These are phyloP conservation scores for Chaunax sp. DNA, from an alignment of 2,797 vertebrate genomes.

Conservation along the genomic window DNA sequence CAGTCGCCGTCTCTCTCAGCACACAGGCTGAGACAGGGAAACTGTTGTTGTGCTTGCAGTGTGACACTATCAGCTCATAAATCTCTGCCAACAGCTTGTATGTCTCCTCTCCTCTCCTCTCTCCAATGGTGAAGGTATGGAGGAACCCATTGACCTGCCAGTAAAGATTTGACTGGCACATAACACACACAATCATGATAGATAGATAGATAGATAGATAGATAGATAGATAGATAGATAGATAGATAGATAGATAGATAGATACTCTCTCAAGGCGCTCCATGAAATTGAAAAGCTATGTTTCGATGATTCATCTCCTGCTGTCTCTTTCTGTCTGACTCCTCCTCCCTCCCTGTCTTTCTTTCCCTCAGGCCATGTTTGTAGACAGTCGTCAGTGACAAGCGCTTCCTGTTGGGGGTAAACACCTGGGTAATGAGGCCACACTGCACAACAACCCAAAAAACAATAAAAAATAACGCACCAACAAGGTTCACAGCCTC, in stretches of 20 bases:
- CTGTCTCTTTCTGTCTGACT: conserved; percentile 15
- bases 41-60: conserved; percentile 74
- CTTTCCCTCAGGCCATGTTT: conserved; percentile 77
- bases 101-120: conserved; percentile 71
- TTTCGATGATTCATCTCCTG: conserved; percentile 27
- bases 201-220: conserved; percentile 15
- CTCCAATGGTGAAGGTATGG: conserved; percentile 61
- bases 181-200: conserved; percentile 16
- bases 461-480: conserved; percentile 5
- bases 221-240: conserved; percentile 20
- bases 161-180: conserved; percentile 58
- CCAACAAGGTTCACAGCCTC: conserved; percentile 71
- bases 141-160: conserved; percentile 76
- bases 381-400: conserved; percentile 83
- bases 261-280: neutral
- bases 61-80: conserved; percentile 82
- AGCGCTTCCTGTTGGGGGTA: conserved; percentile 86
- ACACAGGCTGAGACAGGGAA: conserved; percentile 75
- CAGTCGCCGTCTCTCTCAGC: conserved; percentile 60
- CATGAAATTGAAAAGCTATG: conserved; percentile 14
- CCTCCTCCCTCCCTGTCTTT: conserved; percentile 42
- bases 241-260: conserved; percentile 27
- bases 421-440: conserved; percentile 86
- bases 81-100: conserved; percentile 85
- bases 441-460: conserved; percentile 72